These are phyloP conservation scores for Sibirionetta formosa DNA, from an alignment of 2,797 vertebrate species.

Conservation along the genomic window DNA sequence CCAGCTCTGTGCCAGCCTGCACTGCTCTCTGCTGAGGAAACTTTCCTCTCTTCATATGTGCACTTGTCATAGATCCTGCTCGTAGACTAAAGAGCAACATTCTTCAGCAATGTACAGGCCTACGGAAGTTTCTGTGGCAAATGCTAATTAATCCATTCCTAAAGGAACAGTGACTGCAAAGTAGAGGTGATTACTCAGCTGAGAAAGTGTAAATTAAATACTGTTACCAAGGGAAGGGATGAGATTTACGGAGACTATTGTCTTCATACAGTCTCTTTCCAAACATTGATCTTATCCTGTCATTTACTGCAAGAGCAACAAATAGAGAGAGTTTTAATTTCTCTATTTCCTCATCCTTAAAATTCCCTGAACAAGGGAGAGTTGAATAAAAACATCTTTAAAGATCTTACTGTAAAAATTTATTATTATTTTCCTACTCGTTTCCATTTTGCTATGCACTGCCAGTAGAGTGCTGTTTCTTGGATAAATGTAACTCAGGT, in stretches of 20 bases:
- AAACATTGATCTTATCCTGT: conserved; percentile 37
- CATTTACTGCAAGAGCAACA: conserved; percentile 27
- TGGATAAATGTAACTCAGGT: background rate
- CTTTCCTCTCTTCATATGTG: rapidly evolving
- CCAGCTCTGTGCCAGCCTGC: background rate
- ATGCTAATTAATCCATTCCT: background rate
- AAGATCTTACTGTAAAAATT: conserved; percentile 2
- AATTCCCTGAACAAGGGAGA: background rate
- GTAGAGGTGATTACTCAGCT: conserved; percentile 29
- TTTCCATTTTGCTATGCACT: background rate
- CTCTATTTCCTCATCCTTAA: background rate
- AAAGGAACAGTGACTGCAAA: conserved; percentile 16
- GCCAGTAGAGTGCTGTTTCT: background rate
- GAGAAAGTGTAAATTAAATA: conserved; percentile 43
- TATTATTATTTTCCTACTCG: background rate
- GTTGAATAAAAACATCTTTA: conserved; percentile 14
- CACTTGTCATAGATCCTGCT: rapidly evolving
- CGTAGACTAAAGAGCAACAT: background rate
- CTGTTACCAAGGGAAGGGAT: conserved; percentile 4
- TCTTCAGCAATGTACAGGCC: background rate
- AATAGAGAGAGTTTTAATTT: background rate
- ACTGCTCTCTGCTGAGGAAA: background rate
- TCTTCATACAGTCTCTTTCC: background rate
- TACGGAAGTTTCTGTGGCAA: background rate
- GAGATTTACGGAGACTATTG: conserved; percentile 17